Evolutionary conservation across 2,113 vertebrate species (phyloP), one percentile per base, ranked within the genome.

Genomic region (Ciconia boyciana): DNA sequence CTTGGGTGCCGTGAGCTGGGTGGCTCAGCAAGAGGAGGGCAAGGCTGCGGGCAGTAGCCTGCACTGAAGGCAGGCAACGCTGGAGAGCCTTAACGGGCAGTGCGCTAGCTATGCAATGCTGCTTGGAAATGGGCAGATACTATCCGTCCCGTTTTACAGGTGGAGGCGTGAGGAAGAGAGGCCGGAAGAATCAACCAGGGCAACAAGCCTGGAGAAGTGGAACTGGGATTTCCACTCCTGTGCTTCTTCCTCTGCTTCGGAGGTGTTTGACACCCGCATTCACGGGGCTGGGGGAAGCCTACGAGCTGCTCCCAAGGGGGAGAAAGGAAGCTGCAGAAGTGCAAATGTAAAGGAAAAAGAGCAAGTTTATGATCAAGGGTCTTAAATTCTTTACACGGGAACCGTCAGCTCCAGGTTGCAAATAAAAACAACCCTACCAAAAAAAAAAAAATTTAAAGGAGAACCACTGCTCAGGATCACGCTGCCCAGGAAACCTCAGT

Each of bases 91-190:
- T 14, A 12, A 22, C 9, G 1, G 4, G 29, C 28, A 2, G 2
- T 0, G 4, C 9, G 0, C 22, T 3, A 1, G 7, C 31, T 6
- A 1, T 1, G 5, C 32, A 5, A 6, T 4, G 1, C 11, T 2
- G 4, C 41, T 31, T 3, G 43, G 31, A 3, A 7, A 14, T 0
- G 29, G 39, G 41, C 2, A 1, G 64, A 1, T 13, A 1, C 36
- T 4, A 3, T 1, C 46, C 2, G 68, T 6, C 26, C 34, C 51
- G 0, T 14, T 5, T 4, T 22, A 5, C 29, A 39, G 48, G 4
- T 5, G n/a, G 54, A 70, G 72, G 11, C 9, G 0, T 6, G 43
- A n/a, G 36, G 48, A 41, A 29, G 28, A 11, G 21, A 55, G 36
- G 71, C 29, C 8, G 3, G 15, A 11, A 18, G 25, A 29, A 28